Conservation (phyloP, 2,113 vertebrate species). For the Sander vitreus region DNA sequence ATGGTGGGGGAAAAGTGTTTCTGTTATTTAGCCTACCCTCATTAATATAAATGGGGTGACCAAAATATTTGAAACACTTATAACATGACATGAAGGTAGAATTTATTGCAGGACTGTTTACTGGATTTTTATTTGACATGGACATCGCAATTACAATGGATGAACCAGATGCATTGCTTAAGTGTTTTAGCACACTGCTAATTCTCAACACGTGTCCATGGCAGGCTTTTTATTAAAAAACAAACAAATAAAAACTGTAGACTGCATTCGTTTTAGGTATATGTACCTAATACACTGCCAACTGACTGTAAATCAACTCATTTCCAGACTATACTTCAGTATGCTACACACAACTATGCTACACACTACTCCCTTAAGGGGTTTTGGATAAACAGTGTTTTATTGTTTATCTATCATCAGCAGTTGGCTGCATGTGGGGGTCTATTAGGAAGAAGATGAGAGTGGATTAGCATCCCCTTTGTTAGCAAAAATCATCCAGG, state of each 20-base stretch:
- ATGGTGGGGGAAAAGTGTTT: neutral
- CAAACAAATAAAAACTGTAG: neutral
- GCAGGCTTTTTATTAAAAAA: no score
- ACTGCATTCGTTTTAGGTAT: neutral
- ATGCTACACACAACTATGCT: neutral
- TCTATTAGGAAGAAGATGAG: constrained; percentile 1
- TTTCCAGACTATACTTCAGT: neutral
- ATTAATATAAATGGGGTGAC: neutral
- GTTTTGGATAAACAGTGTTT: constrained; percentile 5
- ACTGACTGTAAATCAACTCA: neutral
- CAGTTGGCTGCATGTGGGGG: neutral
- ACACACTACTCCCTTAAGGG: neutral
- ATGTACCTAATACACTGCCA: neutral
- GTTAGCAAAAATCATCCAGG: neutral
- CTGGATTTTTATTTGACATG: no score
- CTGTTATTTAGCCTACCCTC: neutral
- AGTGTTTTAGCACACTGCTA: no score
- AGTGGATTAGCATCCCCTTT: neutral
- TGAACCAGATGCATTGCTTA: no score
- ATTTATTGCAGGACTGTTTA: no score
- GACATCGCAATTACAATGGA: no score
- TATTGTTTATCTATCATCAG: constrained; percentile 35
- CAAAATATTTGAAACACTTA: neutral
- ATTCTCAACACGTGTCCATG: no score
- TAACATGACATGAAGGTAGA: no score